These are phyloP conservation scores for Cataglyphis albicans DNA, from an alignment of 2,888 invertebrate genomes.

Conservation along the genomic window DNA sequence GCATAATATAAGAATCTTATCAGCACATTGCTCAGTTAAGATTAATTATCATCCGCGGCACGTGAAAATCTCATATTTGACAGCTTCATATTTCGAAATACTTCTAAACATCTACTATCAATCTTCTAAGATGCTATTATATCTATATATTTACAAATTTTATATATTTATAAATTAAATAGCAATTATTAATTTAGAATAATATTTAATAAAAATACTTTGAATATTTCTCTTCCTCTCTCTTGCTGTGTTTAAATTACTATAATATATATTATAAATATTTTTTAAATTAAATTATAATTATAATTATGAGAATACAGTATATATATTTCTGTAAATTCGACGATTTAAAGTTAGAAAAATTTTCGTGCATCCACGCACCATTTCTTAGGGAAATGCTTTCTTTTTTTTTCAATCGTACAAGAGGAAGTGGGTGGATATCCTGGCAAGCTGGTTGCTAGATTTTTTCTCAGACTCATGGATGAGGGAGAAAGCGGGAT, in stretches of 20 bases:
- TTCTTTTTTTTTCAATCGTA: constrained; percentile 45
- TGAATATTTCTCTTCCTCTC: not conserved
- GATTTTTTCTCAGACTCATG: constrained; percentile 65
- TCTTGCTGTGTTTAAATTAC: not conserved
- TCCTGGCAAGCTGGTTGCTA: constrained; percentile 64
- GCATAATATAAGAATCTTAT: not conserved
- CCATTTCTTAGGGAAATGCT: constrained; percentile 33
- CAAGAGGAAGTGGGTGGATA: constrained; percentile 69
- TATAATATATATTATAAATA: not conserved
- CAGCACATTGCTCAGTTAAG: not conserved
- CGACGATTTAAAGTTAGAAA: not conserved
- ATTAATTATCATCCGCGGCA: constrained; percentile 53
- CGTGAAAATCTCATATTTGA: constrained; percentile 24
- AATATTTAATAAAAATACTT: not conserved
- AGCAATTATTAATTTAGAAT: not conserved
- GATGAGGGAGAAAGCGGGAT: constrained; percentile 54
- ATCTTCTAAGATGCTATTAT: not conserved
- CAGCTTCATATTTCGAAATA: constrained; percentile 50
- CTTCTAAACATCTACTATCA: not conserved
- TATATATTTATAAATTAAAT: not conserved
- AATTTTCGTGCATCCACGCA: constrained; percentile 4
- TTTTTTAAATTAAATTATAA: constrained; percentile 21
- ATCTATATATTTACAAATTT: not conserved
- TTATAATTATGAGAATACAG: not conserved
- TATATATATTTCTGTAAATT: constrained; percentile 5